phyloP scores from a whole-genome alignment of 2,113 vertebrate genomes.

The Albula glossodonta region DNA sequence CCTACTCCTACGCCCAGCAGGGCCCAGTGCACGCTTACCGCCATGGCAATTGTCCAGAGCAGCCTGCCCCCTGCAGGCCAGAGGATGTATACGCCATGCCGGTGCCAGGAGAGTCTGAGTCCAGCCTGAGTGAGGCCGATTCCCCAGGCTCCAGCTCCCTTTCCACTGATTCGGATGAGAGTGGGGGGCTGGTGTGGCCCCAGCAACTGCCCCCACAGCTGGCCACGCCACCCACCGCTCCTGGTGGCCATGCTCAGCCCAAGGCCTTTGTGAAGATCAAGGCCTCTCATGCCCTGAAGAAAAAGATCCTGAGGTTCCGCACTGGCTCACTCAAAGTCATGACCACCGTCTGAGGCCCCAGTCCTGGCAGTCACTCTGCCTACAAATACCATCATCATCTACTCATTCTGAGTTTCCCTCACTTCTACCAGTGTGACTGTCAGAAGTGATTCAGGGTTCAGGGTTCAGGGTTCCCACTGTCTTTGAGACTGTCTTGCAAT shows the following conservation, averaged over 20 bases:
- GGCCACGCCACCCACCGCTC: constrained; percentile 49
- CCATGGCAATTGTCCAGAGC: constrained; percentile 54
- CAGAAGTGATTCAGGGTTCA: not conserved
- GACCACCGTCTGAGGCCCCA: constrained; percentile 79
- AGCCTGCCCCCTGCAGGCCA: constrained; percentile 56
- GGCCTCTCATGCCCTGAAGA: constrained; percentile 87
- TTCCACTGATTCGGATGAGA: constrained; percentile 82
- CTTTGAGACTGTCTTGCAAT: not conserved
- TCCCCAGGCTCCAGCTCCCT: constrained; percentile 76
- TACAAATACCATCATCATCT: not conserved
- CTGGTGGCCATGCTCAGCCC: constrained; percentile 64
- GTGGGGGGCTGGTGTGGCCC: constrained; percentile 83
- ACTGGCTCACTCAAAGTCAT: constrained; percentile 87
- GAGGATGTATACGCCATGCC: constrained; percentile 48
- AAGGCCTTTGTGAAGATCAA: constrained; percentile 89
- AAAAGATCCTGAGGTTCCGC: constrained; percentile 85
- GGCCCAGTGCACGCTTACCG: constrained; percentile 45
- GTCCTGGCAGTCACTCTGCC: not conserved
- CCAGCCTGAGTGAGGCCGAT: constrained; percentile 74
- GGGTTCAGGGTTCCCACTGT: not conserved
- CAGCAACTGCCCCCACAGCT: constrained; percentile 77
- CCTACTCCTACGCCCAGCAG: constrained; percentile 32
- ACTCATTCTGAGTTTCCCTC: not conserved
- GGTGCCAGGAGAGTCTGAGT: constrained; percentile 65
- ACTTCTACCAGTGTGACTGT: not conserved